phyloP scores from a whole-genome alignment of 35 echinoderm and acorn worm species.

The Ophioderma brevispina region DNA sequence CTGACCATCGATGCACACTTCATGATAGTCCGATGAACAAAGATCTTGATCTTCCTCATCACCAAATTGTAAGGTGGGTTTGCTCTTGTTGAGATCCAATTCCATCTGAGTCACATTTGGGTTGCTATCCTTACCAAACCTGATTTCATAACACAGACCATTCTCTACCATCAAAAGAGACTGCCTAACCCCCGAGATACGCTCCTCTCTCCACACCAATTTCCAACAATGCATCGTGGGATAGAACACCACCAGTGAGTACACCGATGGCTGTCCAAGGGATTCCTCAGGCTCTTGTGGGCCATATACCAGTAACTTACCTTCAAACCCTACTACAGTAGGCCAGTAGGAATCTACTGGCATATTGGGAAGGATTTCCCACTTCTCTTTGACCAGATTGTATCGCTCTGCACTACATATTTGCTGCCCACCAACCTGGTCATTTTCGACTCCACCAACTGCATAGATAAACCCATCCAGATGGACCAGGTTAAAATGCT shows the following conservation, averaged over 20 bases:
- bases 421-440: not conserved
- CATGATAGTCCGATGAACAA: not conserved
- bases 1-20: not conserved
- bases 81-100: not conserved
- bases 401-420: not conserved
- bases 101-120: not conserved
- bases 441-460: not conserved
- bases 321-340: not conserved
- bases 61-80: not conserved
- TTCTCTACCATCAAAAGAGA: not conserved
- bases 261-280: not conserved
- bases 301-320: not conserved
- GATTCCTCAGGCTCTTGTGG: not conserved
- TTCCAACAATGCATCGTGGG: not conserved
- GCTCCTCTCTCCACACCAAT: not conserved
- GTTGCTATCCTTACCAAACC: not conserved
- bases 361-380: not conserved
- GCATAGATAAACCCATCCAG: not conserved
- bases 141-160: not conserved
- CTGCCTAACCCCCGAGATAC: not conserved
- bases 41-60: not conserved
- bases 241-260: slow-evolving; percentile 1
- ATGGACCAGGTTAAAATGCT: not conserved
- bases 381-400: not conserved
- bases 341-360: not conserved